A percentile compares a stretch with the other conserved stretches of the same genome.
Evolutionary conservation across 2,888 invertebrate species (phyloP).

Genomic region (Sinohyriopsis cumingii): DNA sequence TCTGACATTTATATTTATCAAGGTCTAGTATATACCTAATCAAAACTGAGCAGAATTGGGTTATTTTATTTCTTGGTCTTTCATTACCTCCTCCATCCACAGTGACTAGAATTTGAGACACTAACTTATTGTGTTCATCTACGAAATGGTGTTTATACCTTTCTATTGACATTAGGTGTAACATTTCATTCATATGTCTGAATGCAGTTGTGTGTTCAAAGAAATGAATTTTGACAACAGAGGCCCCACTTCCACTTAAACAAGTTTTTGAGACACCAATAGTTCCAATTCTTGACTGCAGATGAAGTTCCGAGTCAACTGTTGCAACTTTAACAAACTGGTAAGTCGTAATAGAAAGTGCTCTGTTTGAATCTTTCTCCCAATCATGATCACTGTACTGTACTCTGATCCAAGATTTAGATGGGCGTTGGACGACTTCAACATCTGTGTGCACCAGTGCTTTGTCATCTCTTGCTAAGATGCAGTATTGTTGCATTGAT

Average conservation of each 20-base stretch:
- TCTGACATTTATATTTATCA: slow-evolving; percentile 9
- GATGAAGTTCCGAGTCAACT: neutral
- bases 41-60: slow-evolving; percentile 4
- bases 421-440: no score
- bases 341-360: slow-evolving; percentile 2
- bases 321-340: slow-evolving; percentile 7
- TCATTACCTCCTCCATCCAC: slow-evolving; percentile 13
- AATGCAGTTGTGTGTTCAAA: slow-evolving; percentile 4
- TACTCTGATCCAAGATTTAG: no score
- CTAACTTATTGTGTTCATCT: slow-evolving; percentile 3
- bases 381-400: no score
- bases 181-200: slow-evolving; percentile 6
- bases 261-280: no score
- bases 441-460: no score
- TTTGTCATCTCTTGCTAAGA: no score
- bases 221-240: slow-evolving; percentile 4
- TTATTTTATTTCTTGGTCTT: slow-evolving; percentile 7
- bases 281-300: neutral
- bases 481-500: no score
- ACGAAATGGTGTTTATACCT: slow-evolving; percentile 1
- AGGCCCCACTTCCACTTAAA: neutral
- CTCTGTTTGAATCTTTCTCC: no score
- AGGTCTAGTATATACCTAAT: slow-evolving; percentile 12
- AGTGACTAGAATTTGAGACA: slow-evolving; percentile 4
- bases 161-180: slow-evolving; percentile 1